These are phyloP conservation scores for Hylaea fasciaria DNA, from an alignment of 2,888 invertebrate genomes.

Conservation along the genomic window DNA sequence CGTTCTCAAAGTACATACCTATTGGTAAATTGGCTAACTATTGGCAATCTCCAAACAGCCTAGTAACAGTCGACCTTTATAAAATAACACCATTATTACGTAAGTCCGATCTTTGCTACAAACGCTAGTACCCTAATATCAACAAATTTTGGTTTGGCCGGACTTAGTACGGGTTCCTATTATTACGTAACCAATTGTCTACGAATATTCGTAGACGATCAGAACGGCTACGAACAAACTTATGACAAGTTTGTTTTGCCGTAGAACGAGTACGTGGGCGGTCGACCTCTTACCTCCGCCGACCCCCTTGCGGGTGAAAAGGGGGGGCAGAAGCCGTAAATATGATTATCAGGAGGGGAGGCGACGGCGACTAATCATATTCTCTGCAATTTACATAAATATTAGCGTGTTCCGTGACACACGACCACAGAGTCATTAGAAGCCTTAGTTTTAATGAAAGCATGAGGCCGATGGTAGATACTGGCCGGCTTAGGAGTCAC, in stretches of 20 bases:
- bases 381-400: conserved; percentile 85
- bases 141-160: conserved; percentile 5
- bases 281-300: conserved; percentile 35
- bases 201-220: conserved; percentile 34
- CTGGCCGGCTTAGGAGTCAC: conserved; percentile 61
- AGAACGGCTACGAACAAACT: conserved; percentile 27
- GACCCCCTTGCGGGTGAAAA: conserved; percentile 28
- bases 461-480: conserved; percentile 74
- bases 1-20: neutral
- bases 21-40: conserved; percentile 1
- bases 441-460: conserved; percentile 49
- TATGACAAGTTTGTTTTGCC: conserved; percentile 38
- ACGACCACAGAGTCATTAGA: conserved; percentile 69
- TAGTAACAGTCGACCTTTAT: neutral
- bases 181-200: conserved; percentile 37
- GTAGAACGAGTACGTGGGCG: conserved; percentile 51
- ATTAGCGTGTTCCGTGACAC: conserved; percentile 83
- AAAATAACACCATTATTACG: conserved; percentile 5
- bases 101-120: conserved; percentile 15
- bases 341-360: conserved; percentile 84
- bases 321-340: conserved; percentile 72
- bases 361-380: conserved; percentile 84
- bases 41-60: neutral
- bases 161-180: conserved; percentile 6
- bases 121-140: conserved; percentile 5